Evolutionary conservation across 2,113 vertebrate genomes (phyloP).

Genomic region (Calidris pugnax): DNA sequence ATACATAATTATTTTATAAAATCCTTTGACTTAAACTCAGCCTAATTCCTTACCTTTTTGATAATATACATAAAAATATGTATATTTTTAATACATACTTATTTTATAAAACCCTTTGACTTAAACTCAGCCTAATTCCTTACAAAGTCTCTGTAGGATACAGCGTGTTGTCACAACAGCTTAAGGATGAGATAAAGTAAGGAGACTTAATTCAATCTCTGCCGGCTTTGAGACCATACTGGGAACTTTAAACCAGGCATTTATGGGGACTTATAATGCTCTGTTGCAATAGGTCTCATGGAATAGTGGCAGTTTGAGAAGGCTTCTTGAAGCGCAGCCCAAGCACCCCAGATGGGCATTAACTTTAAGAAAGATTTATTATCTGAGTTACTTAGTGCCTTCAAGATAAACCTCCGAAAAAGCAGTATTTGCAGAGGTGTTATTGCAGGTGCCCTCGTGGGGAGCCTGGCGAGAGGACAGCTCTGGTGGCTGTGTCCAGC

Average conservation of each 20-base stretch:
- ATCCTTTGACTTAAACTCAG: background rate
- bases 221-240: background rate
- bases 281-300: background rate
- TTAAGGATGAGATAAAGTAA: constrained; percentile 31
- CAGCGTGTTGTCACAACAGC: constrained; percentile 20
- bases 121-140: constrained; percentile 5
- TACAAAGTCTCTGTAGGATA: background rate
- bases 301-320: background rate
- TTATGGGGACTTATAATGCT: background rate
- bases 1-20: background rate
- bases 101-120: background rate
- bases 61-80: too few relatives aligned
- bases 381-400: background rate
- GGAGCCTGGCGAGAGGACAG: background rate
- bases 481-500: background rate
- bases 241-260: background rate
- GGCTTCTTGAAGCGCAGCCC: background rate
- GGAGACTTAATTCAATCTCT: constrained; percentile 33
- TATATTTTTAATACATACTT: background rate
- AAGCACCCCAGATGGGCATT: background rate
- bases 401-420: background rate
- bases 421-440: background rate
- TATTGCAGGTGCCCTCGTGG: background rate
- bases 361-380: background rate
- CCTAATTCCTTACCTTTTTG: constrained; percentile 4